Evolutionary conservation across 2,797 vertebrate species (phyloP), one percentile per base, ranked within the genome.

Genomic region (Sebastes vulpes): DNA sequence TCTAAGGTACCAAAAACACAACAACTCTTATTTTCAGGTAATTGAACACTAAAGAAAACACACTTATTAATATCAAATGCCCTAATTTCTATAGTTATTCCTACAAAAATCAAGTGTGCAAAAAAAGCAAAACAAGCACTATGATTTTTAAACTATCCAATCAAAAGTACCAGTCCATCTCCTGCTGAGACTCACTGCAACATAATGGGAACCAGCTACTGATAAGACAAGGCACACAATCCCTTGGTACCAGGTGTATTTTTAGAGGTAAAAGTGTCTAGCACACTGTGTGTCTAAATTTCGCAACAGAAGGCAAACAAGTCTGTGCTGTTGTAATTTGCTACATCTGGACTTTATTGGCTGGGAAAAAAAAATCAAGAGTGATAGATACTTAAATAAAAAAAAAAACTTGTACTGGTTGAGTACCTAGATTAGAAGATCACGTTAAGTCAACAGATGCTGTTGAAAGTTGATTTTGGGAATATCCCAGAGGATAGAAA

Each of bases 211-310:
- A 58, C 48, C 42, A 79, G 20, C 64, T 70, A 31, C 72, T 48
- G 32, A 78, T 65, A 79, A 78, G 75, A 83, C 54, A 77, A 72
- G 72, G 73, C 67, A 74, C 56, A 25, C 50, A 72, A 18, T 81
- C 56, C 69, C 74, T 72, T 18, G 64, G 77, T 61, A 77, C 56
- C 66, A 75, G 66, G 56, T 85, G 63, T 87, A 89, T 90, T 89
- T 91, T 90, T 88, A 87, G 87, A 81, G 35, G 57, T n/a, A 54
- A 72, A 77, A 72, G 53, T 79, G 67, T 77, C 72, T 73, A 18
- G 67, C 28, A 28, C 48, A 10, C 72, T 72, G 65, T 63, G 52
- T 60, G 3, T 84, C 72, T 80, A 79, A 75, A 88, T 86, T 84
- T 79, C 48, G 54, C 70, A 82, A 57, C 57, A 83, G 65, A 91